Conservation (phyloP, 2,113 vertebrate genomes). For the Dromas ardeola region DNA sequence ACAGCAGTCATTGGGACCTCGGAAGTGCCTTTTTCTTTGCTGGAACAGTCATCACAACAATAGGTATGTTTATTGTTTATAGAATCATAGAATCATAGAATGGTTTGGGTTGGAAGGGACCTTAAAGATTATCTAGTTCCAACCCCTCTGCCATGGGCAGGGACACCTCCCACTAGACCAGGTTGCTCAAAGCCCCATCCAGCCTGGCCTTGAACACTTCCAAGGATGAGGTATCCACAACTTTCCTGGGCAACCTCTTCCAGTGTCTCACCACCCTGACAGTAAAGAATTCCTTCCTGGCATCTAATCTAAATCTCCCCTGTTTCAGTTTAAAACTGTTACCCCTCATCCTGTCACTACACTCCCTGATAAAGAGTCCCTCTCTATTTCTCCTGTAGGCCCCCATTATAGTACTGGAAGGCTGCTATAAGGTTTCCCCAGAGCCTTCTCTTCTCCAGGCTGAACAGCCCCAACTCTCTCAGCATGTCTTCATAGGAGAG, state of each 20-base stretch:
- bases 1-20: conserved; percentile 95
- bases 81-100: neutral
- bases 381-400: no score
- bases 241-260: neutral
- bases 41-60: conserved; percentile 97
- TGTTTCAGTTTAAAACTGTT: no score
- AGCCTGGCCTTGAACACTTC: neutral
- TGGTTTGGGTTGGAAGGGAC: neutral
- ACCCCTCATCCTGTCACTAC: no score
- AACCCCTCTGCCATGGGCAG: neutral
- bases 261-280: neutral
- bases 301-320: no score
- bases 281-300: no score
- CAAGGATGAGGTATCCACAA: neutral
- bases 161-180: neutral
- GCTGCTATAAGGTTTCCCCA: no score
- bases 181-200: neutral
- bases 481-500: no score
- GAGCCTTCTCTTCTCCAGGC: no score
- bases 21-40: conserved; percentile 99
- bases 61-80: conserved; percentile 78
- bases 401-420: no score
- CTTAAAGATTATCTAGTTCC: neutral
- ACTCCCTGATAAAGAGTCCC: no score
- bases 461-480: no score